Evolutionary conservation across 92 coral and sea anemone species (phyloP).

Genomic region (Plumapathes pennacea): DNA sequence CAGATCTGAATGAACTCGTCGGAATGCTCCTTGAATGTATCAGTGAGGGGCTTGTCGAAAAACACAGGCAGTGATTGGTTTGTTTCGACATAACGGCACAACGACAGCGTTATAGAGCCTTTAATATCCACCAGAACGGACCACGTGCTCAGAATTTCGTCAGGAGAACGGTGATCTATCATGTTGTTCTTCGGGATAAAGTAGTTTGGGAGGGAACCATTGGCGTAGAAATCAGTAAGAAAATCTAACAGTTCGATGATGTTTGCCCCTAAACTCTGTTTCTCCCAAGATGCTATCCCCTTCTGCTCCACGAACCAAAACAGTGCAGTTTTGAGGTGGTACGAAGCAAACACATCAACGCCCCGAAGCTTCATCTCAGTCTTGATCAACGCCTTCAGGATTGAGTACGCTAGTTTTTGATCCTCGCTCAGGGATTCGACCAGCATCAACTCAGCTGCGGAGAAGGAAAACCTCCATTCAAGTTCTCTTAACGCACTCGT

Average conservation of each 20-base stretch:
- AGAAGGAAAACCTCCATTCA: constrained; percentile 82
- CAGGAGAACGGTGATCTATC: constrained; percentile 64
- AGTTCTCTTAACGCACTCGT: constrained; percentile 38
- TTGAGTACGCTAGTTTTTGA: constrained; percentile 59
- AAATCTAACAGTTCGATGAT: constrained; percentile 56
- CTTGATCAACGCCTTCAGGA: constrained; percentile 62
- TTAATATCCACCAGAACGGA: constrained; percentile 55
- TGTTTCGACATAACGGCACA: constrained; percentile 60
- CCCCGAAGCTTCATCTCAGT: constrained; percentile 58
- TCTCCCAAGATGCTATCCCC: constrained; percentile 28
- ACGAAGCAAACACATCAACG: constrained; percentile 61
- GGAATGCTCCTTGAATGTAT: constrained; percentile 26
- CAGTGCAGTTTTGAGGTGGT: constrained; percentile 68
- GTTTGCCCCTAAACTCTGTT: constrained; percentile 29
- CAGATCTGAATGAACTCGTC: constrained; percentile 57
- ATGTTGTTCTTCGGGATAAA: constrained; percentile 63
- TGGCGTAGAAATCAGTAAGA: constrained; percentile 39
- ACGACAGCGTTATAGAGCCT: constrained; percentile 26
- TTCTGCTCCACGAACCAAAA: constrained; percentile 70
- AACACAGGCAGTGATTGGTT: constrained; percentile 68
- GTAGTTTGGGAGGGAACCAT: constrained; percentile 53
- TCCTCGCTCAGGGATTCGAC: constrained; percentile 39
- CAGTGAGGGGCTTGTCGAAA: constrained; percentile 52
- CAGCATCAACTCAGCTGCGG: constrained; percentile 61
- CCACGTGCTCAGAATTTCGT: constrained; percentile 47